Conservation (phyloP, 2,888 invertebrate species). For the Caenorhabditis sinica region DNA sequence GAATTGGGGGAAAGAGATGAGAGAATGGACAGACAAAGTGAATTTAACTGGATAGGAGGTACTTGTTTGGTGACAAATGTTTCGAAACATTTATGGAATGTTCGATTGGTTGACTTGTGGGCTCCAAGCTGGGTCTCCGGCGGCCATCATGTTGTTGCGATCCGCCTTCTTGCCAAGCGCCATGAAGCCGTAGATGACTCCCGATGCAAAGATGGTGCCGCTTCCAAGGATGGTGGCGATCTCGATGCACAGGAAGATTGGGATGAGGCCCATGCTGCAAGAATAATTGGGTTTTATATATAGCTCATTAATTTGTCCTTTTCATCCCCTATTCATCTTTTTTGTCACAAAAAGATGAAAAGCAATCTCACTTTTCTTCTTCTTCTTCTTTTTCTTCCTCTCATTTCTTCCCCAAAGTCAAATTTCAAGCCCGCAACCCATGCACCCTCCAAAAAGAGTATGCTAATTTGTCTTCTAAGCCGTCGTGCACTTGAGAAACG, state of each 20-base stretch:
- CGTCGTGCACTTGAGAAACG: slow-evolving; percentile 16
- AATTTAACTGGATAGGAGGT: slow-evolving; percentile 18
- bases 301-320: too few species aligned
- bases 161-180: slow-evolving; percentile 92
- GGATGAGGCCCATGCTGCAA: slow-evolving; percentile 89
- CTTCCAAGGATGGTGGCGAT: slow-evolving; percentile 91
- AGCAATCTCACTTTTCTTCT: neutral
- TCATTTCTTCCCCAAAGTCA: slow-evolving; percentile 5
- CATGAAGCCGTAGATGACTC: slow-evolving; percentile 95
- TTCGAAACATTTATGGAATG: slow-evolving; percentile 60
- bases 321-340: too few species aligned
- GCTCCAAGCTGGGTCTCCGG: slow-evolving; percentile 80
- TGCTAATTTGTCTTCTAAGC: slow-evolving; percentile 41
- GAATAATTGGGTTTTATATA: too few species aligned
- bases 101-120: slow-evolving; percentile 78
- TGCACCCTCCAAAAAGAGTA: slow-evolving; percentile 10
- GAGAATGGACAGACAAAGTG: slow-evolving; percentile 38
- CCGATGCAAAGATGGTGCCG: slow-evolving; percentile 92
- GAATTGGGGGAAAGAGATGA: neutral
- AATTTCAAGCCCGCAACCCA: slow-evolving; percentile 6
- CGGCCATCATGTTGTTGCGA: slow-evolving; percentile 82
- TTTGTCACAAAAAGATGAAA: neutral
- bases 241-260: slow-evolving; percentile 90
- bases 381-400: neutral
- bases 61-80: neutral